Base-by-base conservation (phyloP, 2,113 vertebrate genomes). In the Limanda limanda region DNA sequence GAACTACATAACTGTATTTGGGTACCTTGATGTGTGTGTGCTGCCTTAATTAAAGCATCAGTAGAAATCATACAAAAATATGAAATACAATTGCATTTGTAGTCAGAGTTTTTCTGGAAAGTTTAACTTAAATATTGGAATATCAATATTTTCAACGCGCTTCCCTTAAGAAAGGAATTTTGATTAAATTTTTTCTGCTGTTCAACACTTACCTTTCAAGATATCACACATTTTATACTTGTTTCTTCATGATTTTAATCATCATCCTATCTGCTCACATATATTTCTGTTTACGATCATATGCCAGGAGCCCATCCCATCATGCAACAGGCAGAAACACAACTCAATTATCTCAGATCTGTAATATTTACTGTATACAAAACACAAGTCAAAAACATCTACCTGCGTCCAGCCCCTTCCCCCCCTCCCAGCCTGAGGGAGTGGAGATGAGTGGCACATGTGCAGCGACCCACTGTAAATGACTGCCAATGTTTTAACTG, bases 401-500 rank as follows among this genome's bases (percentile, higher is more conserved):
- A 74, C 40, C 51, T 74, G 18, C 56, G 31, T 69, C 15, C 8
- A n/a, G 48, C 68, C 23, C 18, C 51, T 47, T 0, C 17, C 27
- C 37, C 37, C 13, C 56, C 27, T 37, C 57, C 10, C 68, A 79
- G 79, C 72, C 25, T 10, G 76, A 70, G 84, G 80, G 71, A 73
- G 67, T 21, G 68, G 69, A 73, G 84, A 80, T 95, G 90, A 89
- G 88, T 89, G 92, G 84, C 81, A 87, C 81, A 86, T 90, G 90
- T 90, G 89, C 86, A 89, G 91, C 96, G 97, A 97, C 96, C 97
- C 96, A 94, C 91, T 93, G 96, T 95, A 97, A 98, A 99, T 98
- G 97, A 96, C 96, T 95, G 96, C 96, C 99, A 99, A 99, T 99
- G 97, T 98, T 98, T 98, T 97, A 98, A 97, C 97, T 96, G 96